Base-by-base conservation (phyloP, 2,888 invertebrate species). In the Carabus problematicus region DNA sequence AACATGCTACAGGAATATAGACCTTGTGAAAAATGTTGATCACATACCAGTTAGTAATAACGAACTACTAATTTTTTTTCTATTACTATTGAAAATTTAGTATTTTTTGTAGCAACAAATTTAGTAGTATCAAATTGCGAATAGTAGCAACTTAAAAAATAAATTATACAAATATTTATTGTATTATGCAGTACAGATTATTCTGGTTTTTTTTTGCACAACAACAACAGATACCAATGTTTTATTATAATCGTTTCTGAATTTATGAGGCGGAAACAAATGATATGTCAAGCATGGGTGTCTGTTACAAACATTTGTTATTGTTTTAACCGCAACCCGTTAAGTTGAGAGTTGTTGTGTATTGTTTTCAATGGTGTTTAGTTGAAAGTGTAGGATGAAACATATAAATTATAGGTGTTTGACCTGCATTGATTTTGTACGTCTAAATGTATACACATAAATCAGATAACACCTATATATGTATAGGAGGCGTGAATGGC, bases 371-470 rank as follows among this genome's bases (percentile, higher is more conserved):
- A 55, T 56, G 29, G 19, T 64, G 45, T 64, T 55, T 55, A 55
- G 41, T 45, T 19, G 9, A 4, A n/a, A 8, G 56, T 43, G 64
- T 64, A 52, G 64, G 64, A 7, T 64, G 19, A 8, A 64, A 64
- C 64, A 56, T 12, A 64, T 56, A 55, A 64, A 64, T 64, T 64
- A 64, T 64, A 45, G 64, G 64, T 64, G 56, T 56, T 43, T 64
- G 64, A 64, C 64, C 64, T 64, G 64, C 55, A 64, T 64, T 64
- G 55, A 64, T 64, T 64, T 14, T 56, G 64, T 64, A 64, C 64
- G 55, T 64, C 64, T 64, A 64, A 64, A 64, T 64, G 55, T 64
- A 18, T 18, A 43, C 55, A 12, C 45, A 55, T 64, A 64, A 64
- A 64, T 64, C 64, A 64, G 29, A 19, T 14, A 43, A 8, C 8